These are phyloP conservation scores for Eutrigla gurnardus DNA, from an alignment of 2,797 vertebrate species.

Conservation along the genomic window DNA sequence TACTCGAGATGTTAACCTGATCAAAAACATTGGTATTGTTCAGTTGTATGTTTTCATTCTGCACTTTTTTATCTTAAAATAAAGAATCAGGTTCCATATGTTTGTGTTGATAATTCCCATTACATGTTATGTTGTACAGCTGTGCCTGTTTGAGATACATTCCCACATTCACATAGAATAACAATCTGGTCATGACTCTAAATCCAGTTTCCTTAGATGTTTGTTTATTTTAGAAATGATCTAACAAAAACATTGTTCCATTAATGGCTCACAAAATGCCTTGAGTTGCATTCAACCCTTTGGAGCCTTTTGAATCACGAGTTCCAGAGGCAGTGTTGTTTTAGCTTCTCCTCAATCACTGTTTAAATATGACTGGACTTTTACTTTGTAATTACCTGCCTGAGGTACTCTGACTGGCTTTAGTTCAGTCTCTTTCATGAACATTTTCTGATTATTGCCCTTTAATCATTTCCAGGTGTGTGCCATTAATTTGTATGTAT, in stretches of 20 bases:
- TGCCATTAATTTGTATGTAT: neutral
- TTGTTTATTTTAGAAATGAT: neutral
- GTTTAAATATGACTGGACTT: neutral
- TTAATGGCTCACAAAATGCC: neutral
- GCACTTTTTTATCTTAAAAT: too few species aligned
- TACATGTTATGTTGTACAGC: too few species aligned
- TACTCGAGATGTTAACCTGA: neutral
- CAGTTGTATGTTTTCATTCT: too few species aligned
- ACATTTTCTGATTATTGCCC: neutral
- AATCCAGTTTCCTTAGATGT: too few species aligned
- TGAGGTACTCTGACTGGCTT: neutral
- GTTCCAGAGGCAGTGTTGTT: neutral
- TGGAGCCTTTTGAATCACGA: neutral
- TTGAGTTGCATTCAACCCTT: neutral
- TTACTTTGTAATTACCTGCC: neutral
- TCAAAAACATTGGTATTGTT: too few species aligned
- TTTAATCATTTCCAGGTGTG: too few species aligned
- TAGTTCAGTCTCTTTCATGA: neutral
- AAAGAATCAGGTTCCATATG: too few species aligned
- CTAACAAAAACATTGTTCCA: neutral
- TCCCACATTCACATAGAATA: too few species aligned
- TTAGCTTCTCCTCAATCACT: neutral
- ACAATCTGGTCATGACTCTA: too few species aligned
- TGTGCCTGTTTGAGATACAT: too few species aligned
- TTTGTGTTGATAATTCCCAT: too few species aligned